phyloP scores from a whole-genome alignment of 2,113 vertebrate genomes.

The Cyanoramphus novaezelandiae region DNA sequence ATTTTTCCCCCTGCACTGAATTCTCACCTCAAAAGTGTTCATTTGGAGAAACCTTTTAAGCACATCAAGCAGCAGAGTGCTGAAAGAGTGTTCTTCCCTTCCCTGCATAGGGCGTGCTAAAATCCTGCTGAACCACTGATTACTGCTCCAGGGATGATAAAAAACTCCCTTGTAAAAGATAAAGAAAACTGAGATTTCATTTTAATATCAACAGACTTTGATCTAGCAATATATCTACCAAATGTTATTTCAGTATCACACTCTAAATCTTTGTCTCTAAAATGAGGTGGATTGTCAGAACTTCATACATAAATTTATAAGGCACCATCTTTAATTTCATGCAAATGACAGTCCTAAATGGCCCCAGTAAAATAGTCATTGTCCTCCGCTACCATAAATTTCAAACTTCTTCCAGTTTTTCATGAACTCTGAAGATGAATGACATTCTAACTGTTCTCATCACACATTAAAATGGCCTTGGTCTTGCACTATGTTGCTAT shows the following conservation, averaged over 20 bases:
- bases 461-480: not conserved
- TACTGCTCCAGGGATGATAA: not conserved
- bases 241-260: slow-evolving; percentile 39
- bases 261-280: slow-evolving; percentile 28
- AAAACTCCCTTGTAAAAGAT: not conserved
- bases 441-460: not conserved
- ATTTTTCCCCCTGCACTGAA: not conserved
- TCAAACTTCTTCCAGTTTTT: not conserved
- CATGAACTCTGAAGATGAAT: not conserved
- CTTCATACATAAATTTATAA: slow-evolving; percentile 59
- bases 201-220: slow-evolving; percentile 43
- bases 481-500: not conserved
- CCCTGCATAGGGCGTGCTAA: not conserved
- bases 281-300: slow-evolving; percentile 28
- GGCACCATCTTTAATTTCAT: slow-evolving; percentile 52
- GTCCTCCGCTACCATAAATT: slow-evolving; percentile 28
- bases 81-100: not conserved
- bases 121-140: not conserved
- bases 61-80: not conserved
- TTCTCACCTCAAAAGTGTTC: not conserved
- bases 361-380: slow-evolving; percentile 18
- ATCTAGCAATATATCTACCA: slow-evolving; percentile 33
- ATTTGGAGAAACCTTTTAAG: not conserved
- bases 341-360: slow-evolving; percentile 56
- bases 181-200: slow-evolving; percentile 38